Conservation (phyloP, 2,113 vertebrate species). For the Eulemur macaco region DNA sequence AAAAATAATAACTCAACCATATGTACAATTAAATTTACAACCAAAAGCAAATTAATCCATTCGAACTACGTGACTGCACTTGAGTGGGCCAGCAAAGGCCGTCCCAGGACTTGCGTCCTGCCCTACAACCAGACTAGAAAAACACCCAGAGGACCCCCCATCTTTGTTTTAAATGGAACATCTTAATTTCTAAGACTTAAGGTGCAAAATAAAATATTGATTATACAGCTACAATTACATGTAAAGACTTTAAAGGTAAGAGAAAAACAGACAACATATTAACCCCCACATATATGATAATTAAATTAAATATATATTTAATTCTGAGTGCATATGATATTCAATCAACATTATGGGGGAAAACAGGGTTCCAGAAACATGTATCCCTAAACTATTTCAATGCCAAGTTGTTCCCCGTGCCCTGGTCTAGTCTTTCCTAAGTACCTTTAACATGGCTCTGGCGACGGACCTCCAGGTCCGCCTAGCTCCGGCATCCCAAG, state of each 20-base stretch:
- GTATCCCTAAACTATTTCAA: background rate
- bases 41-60: slow-evolving; percentile 75
- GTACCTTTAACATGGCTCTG: slow-evolving; percentile 16
- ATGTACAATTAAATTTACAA: slow-evolving; percentile 90
- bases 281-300: slow-evolving; percentile 58
- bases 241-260: slow-evolving; percentile 51
- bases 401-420: background rate
- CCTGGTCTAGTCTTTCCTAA: background rate
- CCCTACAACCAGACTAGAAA: slow-evolving; percentile 11
- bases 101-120: slow-evolving; percentile 9
- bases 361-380: background rate
- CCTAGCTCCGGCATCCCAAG: slow-evolving; percentile 59
- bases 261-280: slow-evolving; percentile 27
- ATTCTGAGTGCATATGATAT: slow-evolving; percentile 61
- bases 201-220: slow-evolving; percentile 66
- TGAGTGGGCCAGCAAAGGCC: slow-evolving; percentile 48
- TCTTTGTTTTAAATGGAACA: background rate
- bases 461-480: background rate
- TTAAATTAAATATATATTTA: slow-evolving; percentile 76
- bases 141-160: background rate
- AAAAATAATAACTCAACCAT: slow-evolving; percentile 85
- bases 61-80: slow-evolving; percentile 71
- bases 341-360: slow-evolving; percentile 35
- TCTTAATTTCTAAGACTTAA: slow-evolving; percentile 62
- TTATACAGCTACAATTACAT: slow-evolving; percentile 45